Base-by-base conservation (phyloP, 1,140 invertebrate genomes). In the Eumeta japonica region DNA sequence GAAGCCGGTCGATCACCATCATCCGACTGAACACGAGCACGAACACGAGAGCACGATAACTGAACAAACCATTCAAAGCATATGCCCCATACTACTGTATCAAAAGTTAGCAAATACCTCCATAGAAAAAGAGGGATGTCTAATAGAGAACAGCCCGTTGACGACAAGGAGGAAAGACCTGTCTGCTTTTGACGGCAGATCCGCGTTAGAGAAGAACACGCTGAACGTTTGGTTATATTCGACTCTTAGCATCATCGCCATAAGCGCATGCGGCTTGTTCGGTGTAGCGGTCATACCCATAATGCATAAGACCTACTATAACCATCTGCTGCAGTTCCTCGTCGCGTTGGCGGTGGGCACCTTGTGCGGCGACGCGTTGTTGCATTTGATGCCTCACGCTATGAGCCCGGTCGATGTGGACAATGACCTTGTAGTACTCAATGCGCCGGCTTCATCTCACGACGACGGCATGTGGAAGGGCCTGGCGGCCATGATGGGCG, bases 321-420 rank as follows among this genome's bases (percentile, higher is more conserved):
- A 94, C 51, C 87, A 92, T 46, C 71, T 96, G 20, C 76, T 96
- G 38, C 92, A 95, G 64, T 94, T 94, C 68, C 75, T 96, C 37
- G 90, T 97, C 3, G 91, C 92, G 0, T 74, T 97, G 37, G 94
- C 94, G 17, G 87, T 97, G 18, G 93, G 92, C 10, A 92, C 92
- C 3, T 76, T 97, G 32, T 87, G 89, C 27, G 92, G 92, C 3
- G 93, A 96, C 79, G 93, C 93, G 1, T 74, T 97, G 16, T 79
- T 97, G 39, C 94, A 97, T 81, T 80, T 97, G 11, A 78, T 97
- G 55, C 94, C 94, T 32, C 93, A 96, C 75, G 92, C 87, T 47
- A 87, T 79, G 72, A 68, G 65, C 37, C 56, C 58, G 51, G 67
- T 77, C 62, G 46, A 81, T 67, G 77, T 80, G 61, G 73, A 60